Evolutionary conservation across 2,888 invertebrate genomes (phyloP).

Genomic region (Nomada ruficornis): DNA sequence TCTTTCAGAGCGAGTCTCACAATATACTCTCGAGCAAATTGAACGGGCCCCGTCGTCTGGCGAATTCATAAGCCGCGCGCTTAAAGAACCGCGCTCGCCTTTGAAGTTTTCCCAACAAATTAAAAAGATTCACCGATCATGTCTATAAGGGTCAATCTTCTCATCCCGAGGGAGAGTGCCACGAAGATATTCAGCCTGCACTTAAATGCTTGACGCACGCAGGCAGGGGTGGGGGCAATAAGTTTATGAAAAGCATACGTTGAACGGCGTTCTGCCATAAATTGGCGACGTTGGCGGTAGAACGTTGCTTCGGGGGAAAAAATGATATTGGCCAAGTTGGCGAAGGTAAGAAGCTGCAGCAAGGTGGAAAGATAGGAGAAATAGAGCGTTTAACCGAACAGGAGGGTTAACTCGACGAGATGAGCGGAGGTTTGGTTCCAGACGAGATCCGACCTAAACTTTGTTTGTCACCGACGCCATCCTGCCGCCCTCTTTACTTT

Average conservation of each 20-base stretch:
- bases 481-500: constrained; percentile 78
- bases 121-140: constrained; percentile 14
- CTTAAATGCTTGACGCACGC: not conserved
- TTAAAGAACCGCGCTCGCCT: not conserved
- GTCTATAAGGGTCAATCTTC: constrained; percentile 37
- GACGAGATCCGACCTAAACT: constrained; percentile 79
- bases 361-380: not conserved
- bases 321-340: constrained; percentile 29
- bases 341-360: not conserved
- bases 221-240: constrained; percentile 4
- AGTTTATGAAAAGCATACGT: constrained; percentile 27
- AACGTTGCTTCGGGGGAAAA: constrained; percentile 11
- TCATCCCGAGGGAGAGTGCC: not conserved
- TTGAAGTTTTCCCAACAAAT: constrained; percentile 34
- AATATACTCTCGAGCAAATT: constrained; percentile 11
- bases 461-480: constrained; percentile 80
- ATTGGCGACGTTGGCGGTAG: constrained; percentile 10
- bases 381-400: constrained; percentile 74
- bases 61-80: constrained; percentile 21
- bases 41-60: constrained; percentile 4
- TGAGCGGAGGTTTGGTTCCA: constrained; percentile 77
- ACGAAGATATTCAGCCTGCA: too few relatives aligned
- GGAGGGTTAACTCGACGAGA: constrained; percentile 76
- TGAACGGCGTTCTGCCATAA: constrained; percentile 14
- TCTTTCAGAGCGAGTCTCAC: too few relatives aligned